phyloP scores from a whole-genome alignment of 2,797 vertebrate species.

The Alosa sapidissima region DNA sequence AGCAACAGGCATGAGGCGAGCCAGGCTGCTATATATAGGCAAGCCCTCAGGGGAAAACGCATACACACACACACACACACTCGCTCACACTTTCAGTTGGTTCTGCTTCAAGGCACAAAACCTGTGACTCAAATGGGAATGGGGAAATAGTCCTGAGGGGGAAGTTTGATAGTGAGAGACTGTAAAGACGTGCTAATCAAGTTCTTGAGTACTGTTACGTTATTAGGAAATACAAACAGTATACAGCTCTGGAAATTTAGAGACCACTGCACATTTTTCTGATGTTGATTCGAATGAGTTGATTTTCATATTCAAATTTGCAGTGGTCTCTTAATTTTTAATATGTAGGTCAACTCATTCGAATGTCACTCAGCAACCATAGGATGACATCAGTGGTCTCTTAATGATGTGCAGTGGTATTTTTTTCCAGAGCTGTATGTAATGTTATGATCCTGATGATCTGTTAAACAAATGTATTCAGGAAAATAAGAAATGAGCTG shows the following conservation, averaged over 20 bases:
- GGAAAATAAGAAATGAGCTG: not conserved
- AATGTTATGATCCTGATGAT: not conserved
- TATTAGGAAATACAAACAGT: not conserved
- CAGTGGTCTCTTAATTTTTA: no score
- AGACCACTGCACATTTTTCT: no score
- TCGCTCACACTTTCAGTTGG: not conserved
- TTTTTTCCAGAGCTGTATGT: not conserved
- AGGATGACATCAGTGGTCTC: no score
- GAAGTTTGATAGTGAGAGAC: conserved; percentile 3
- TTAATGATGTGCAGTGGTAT: no score
- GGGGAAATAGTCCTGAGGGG: conserved; percentile 36
- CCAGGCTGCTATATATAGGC: not conserved
- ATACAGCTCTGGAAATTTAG: no score
- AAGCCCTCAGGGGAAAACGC: not conserved
- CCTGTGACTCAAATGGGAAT: conserved; percentile 38
- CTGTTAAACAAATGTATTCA: not conserved
- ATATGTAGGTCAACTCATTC: no score
- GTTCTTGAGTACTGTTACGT: not conserved
- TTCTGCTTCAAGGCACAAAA: conserved; percentile 33
- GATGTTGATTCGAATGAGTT: no score
- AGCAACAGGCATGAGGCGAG: not conserved
- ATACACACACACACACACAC: not conserved
- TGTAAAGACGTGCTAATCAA: conserved; percentile 25
- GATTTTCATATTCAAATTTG: no score
- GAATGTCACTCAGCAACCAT: no score